phyloP scores from a whole-genome alignment of 2,888 invertebrate genomes.

The Eulithis testata region DNA sequence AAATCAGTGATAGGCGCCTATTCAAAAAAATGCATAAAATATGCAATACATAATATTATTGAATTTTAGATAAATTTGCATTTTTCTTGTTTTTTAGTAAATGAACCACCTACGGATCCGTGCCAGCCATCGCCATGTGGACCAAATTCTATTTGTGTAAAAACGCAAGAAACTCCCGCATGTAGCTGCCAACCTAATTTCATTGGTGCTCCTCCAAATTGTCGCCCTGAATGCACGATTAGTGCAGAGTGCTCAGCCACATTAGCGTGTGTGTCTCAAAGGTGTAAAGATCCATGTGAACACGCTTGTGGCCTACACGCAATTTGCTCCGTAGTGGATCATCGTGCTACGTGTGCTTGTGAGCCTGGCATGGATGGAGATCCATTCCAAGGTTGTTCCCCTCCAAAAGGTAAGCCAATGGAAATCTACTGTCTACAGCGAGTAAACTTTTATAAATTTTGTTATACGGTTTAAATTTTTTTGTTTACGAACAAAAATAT shows the following conservation, averaged over 20 bases:
- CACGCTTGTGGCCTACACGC: constrained; percentile 87
- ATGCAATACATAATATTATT: too few relatives aligned
- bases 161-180: constrained; percentile 85
- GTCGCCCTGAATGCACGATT: constrained; percentile 88
- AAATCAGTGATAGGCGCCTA: too few relatives aligned
- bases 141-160: constrained; percentile 86
- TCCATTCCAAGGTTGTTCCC: constrained; percentile 85
- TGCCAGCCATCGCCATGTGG: constrained; percentile 89
- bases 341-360: constrained; percentile 87
- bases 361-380: constrained; percentile 85
- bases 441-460: constrained; percentile 11
- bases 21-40: too few relatives aligned
- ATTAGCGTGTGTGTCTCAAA: constrained; percentile 86
- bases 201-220: constrained; percentile 87
- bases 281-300: constrained; percentile 87
- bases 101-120: constrained; percentile 72
- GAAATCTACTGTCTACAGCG: constrained; percentile 8
- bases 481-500: background rate
- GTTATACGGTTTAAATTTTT: constrained; percentile 17
- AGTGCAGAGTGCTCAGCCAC: constrained; percentile 88
- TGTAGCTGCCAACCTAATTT: constrained; percentile 86
- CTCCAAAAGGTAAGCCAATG: constrained; percentile 66
- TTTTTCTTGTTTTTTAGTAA: constrained; percentile 51
- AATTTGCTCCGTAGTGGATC: constrained; percentile 85
- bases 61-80: too few relatives aligned